phyloP scores from a whole-genome alignment of 2,888 invertebrate genomes.

The Beris chalybata region DNA sequence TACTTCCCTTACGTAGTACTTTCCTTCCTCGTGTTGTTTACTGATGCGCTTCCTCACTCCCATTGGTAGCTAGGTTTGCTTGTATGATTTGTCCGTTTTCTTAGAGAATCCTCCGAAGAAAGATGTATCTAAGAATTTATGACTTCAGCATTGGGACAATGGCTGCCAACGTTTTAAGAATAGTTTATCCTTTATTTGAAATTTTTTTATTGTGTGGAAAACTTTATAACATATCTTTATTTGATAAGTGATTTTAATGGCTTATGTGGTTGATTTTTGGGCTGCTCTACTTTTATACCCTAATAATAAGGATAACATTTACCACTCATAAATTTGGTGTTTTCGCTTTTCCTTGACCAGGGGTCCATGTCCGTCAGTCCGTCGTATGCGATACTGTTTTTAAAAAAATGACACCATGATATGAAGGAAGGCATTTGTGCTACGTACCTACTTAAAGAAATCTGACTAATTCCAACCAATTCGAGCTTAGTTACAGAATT shows the following conservation, averaged over 20 bases:
- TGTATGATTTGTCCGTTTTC: background rate
- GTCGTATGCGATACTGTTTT: too few species aligned
- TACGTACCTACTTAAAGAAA: too few species aligned
- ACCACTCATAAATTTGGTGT: too few species aligned
- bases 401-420: too few species aligned
- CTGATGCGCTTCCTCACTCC: slow-evolving; percentile 5
- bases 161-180: slow-evolving; percentile 29
- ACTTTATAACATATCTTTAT: slow-evolving; percentile 11
- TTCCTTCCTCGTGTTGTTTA: slow-evolving; percentile 4
- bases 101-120: too few species aligned
- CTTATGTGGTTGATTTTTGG: slow-evolving; percentile 9
- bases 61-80: slow-evolving; percentile 4
- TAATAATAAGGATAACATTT: too few species aligned
- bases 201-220: slow-evolving; percentile 14
- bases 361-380: too few species aligned
- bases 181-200: slow-evolving; percentile 25
- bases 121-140: slow-evolving; percentile 19
- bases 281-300: too few species aligned
- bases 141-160: slow-evolving; percentile 29
- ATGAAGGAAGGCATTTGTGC: too few species aligned
- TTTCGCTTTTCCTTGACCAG: too few species aligned
- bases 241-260: slow-evolving; percentile 30
- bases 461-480: too few species aligned
- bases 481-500: too few species aligned
- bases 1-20: slow-evolving; percentile 6